These are phyloP conservation scores for Agrypnus murinus DNA, from an alignment of 2,888 invertebrate genomes.

Conservation along the genomic window DNA sequence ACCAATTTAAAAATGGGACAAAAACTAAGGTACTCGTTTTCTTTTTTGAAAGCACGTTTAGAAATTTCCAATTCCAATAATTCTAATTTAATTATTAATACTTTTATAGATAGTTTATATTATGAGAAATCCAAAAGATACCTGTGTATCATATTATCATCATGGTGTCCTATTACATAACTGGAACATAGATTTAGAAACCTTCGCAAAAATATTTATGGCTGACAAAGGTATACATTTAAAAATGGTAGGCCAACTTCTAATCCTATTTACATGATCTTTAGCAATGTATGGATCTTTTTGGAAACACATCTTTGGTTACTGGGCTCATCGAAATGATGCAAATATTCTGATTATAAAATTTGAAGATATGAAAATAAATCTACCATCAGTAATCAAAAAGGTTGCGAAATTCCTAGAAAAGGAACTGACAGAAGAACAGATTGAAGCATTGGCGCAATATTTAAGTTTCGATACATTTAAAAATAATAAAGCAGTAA, in stretches of 20 bases:
- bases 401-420: too few relatives aligned
- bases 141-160: constrained; percentile 91
- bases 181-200: constrained; percentile 77
- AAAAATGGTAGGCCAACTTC: too few relatives aligned
- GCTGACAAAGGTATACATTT: constrained; percentile 75
- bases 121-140: constrained; percentile 92
- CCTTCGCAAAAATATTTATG: constrained; percentile 84
- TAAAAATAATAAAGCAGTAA: too few relatives aligned
- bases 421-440: too few relatives aligned
- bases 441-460: constrained; percentile 66
- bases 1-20: constrained; percentile 66
- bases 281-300: constrained; percentile 59
- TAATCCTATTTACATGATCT: too few relatives aligned
- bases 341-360: constrained; percentile 64
- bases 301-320: constrained; percentile 65
- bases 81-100: neutral
- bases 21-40: constrained; percentile 79
- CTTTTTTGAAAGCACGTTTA: constrained; percentile 69
- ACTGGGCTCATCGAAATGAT: constrained; percentile 64
- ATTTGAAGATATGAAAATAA: constrained; percentile 67
- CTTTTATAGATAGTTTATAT: constrained; percentile 88
- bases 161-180: constrained; percentile 80
- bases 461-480: constrained; percentile 74
- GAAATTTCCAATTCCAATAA: neutral
- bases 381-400: constrained; percentile 67